Evolutionary conservation across 2,113 vertebrate genomes (phyloP).

Genomic region (Columba livia): DNA sequence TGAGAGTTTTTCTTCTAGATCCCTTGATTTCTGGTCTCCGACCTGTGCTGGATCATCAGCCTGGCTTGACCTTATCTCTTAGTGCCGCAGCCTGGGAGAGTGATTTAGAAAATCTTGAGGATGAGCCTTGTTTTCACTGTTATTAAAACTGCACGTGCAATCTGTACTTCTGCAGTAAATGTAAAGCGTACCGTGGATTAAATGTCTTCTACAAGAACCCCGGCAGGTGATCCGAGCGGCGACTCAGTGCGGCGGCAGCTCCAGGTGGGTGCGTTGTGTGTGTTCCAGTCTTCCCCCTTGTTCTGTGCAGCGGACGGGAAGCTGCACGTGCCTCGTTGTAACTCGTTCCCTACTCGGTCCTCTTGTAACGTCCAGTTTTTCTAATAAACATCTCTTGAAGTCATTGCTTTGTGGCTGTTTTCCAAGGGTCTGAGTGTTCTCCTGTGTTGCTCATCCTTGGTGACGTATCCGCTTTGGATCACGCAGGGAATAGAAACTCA

Average conservation of each 20-base stretch:
- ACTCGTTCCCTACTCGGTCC: neutral
- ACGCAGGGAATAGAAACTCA: neutral
- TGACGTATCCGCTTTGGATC: neutral
- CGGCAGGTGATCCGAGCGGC: neutral
- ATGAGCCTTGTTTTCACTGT: neutral
- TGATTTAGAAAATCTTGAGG: neutral
- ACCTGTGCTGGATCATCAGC: neutral
- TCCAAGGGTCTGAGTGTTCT: neutral
- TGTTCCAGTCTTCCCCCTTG: neutral
- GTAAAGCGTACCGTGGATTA: neutral
- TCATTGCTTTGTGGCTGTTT: slow-evolving; percentile 70
- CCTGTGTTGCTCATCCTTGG: neutral
- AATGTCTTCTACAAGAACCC: neutral
- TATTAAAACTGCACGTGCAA: neutral
- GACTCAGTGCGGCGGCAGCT: neutral
- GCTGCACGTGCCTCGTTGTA: neutral
- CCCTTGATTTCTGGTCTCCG: neutral
- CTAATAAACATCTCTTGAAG: slow-evolving; percentile 77
- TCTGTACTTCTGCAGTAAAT: slow-evolving; percentile 16
- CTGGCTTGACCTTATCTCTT: neutral
- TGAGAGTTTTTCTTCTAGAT: fast-evolving
- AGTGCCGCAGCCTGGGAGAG: neutral
- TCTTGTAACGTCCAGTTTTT: slow-evolving; percentile 62
- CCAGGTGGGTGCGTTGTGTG: slow-evolving; percentile 65
- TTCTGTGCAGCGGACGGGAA: neutral